Conservation (phyloP, 2,888 invertebrate species). For the Baronia brevicornis region DNA sequence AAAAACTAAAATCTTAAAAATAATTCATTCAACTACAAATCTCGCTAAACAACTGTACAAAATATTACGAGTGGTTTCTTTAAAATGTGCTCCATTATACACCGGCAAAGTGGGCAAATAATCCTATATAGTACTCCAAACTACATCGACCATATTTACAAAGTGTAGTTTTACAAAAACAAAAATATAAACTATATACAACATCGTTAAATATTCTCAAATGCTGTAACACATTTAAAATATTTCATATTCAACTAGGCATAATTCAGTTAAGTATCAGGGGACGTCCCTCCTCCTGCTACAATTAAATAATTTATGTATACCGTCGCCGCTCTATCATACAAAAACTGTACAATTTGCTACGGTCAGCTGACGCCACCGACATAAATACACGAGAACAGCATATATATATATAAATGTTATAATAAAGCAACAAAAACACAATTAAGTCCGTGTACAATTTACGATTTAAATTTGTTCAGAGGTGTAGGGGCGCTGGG, state of each 20-base stretch:
- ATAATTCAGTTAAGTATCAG: constrained; percentile 58
- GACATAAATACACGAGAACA: constrained; percentile 25
- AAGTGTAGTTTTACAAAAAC: constrained; percentile 63
- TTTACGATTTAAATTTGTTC: constrained; percentile 3
- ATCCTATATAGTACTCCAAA: constrained; percentile 44
- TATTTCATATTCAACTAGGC: constrained; percentile 73
- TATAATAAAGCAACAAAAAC: constrained; percentile 60
- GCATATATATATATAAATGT: constrained; percentile 42
- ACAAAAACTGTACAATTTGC: constrained; percentile 50
- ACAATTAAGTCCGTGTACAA: constrained; percentile 23
- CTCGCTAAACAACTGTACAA: constrained; percentile 73
- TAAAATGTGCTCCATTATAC: constrained; percentile 56
- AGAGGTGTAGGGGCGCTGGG: too few relatives aligned
- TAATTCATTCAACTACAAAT: constrained; percentile 70
- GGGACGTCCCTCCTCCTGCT: constrained; percentile 40
- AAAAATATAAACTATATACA: constrained; percentile 76
- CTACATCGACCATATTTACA: constrained; percentile 60
- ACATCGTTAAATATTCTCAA: constrained; percentile 75
- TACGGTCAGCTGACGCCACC: constrained; percentile 31
- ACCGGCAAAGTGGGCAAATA: constrained; percentile 62
- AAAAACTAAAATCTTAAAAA: constrained; percentile 65
- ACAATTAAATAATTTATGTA: constrained; percentile 46
- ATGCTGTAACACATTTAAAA: constrained; percentile 76
- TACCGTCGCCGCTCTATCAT: constrained; percentile 23
- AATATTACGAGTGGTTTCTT: constrained; percentile 71